Evolutionary conservation across 2,797 vertebrate species (phyloP), one percentile per base, ranked within the genome.

Genomic region (Taenioides sp.): DNA sequence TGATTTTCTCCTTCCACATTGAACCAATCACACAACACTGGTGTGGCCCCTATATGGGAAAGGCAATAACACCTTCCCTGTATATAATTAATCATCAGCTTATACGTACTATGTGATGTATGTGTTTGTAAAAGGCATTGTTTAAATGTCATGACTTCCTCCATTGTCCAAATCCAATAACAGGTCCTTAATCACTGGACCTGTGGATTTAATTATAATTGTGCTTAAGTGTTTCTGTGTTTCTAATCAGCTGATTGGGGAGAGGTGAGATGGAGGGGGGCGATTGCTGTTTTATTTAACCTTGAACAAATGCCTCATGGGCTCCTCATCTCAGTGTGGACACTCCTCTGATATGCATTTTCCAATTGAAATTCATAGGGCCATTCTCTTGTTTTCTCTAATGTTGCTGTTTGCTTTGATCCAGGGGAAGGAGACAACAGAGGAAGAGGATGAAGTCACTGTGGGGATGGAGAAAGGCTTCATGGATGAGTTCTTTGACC

Each of bases 401-500:
- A 55, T 64, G 58, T 14, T 71, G 6, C 76, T 75, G 34, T 84
- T 7, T 79, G 70, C 79, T 58, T 89, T 20, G 76, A 0, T 80
- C 28, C 89, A 98, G 97, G 96, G 94, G 2, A 98, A 98, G 90
- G 96, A 97, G 89, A 95, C 93, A 0, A 93, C 93, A 0, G 96
- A 97, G 0, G 96, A 98, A 1, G 96, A 97, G 7, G 96, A 98
- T 57, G 96, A 98, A 77, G 96, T 99, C 40, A 91, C 95, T 0
- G 95, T 98, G 75, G 94, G 95, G 0, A 90, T 98, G 94, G 96
- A 98, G 78, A 95, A 96, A 80, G 96, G 93, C 83, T 99, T 98
- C 74, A 98, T 99, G 97, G 97, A 98, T 0, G 97, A 98, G 84
- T 99, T 99, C 94, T 99, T 99, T 34, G 96, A 98, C 79, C 97